Percentiles rank a stretch among this genome's conserved stretches.
Evolutionary conservation across 2,888 invertebrate genomes (phyloP).

Genomic region (Pachliopta kotzebuea): DNA sequence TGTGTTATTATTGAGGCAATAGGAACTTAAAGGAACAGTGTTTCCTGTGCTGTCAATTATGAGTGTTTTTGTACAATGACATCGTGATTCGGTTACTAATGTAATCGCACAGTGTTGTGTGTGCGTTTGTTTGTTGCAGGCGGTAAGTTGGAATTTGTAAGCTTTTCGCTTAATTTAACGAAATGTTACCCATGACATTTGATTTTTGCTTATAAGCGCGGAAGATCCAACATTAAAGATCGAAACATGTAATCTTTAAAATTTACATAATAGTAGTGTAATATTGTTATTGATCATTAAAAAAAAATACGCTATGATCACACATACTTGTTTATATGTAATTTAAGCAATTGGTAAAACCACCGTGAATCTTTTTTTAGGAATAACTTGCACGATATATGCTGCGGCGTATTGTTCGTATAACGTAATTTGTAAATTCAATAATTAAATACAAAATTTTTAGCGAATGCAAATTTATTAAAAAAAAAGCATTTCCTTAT

Average conservation of each 20-base stretch:
- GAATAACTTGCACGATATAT: slow-evolving; percentile 2
- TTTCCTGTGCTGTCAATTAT: slow-evolving; percentile 53
- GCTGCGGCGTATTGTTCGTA: neutral
- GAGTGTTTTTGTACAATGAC: slow-evolving; percentile 34
- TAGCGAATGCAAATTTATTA: neutral
- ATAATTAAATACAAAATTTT: neutral
- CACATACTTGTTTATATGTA: too few relatives aligned
- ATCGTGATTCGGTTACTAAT: slow-evolving; percentile 32
- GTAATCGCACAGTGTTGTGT: slow-evolving; percentile 18
- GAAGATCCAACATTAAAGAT: neutral
- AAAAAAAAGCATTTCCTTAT: neutral
- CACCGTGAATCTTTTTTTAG: neutral
- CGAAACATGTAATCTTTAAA: neutral
- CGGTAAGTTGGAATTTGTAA: neutral
- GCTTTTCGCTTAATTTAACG: neutral
- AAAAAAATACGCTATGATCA: neutral
- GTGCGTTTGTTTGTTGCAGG: slow-evolving; percentile 5
- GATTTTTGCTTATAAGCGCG: neutral
- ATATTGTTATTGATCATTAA: neutral
- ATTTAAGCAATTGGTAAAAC: neutral
- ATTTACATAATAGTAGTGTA: neutral
- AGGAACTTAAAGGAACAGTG: slow-evolving; percentile 38
- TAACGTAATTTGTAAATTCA: neutral
- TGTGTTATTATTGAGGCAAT: slow-evolving; percentile 40
- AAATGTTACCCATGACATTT: slow-evolving; percentile 11